Evolutionary conservation across 2,888 invertebrate genomes (phyloP), one percentile per base, ranked within the genome.

Genomic region (Noctua pronuba): DNA sequence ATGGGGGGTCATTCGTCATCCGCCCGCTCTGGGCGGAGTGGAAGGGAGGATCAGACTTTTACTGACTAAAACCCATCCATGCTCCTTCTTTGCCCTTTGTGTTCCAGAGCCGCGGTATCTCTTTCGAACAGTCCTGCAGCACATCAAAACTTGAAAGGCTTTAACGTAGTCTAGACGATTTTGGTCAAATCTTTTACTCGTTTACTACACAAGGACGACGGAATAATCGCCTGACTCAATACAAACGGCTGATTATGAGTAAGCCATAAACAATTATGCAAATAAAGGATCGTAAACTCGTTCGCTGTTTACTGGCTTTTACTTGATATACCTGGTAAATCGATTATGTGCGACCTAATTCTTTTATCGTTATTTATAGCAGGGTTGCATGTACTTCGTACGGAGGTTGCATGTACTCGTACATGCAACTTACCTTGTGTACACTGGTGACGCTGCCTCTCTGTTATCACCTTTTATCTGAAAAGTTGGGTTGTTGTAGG

Each of bases 191-290:
- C 6, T 55, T 73, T 60, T 31, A 31, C 31, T 73, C 3, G 35
- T n/a, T n/a, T n/a, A 52, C 38, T 38, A 4, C 0, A n/a, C 68
- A 77, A 68, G 64, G 68, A 62, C 67, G 58, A 65, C 62, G 52
- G 3, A 21, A 71, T 83, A 65, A 80, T 69, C 65, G 11, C 11
- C 79, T 75, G 74, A 78, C 71, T 83, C 64, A 74, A 65, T 67
- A 24, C 62, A 80, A 70, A 21, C 64, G 76, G 41, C 73, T 73
- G 64, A 67, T 79, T 79, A 78, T 73, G 69, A 71, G 31, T 67
- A 41, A 84, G 70, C 60, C 55, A 49, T 67, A 70, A 67, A 75
- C 18, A 75, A 49, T 75, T 85, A 82, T 75, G 82, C n/a, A 64
- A 85, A 85, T 72, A 5, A 55, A 74, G 13, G 35, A 38, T 82